phyloP scores from a whole-genome alignment of 2,797 vertebrate genomes.

The Mus minutoides region DNA sequence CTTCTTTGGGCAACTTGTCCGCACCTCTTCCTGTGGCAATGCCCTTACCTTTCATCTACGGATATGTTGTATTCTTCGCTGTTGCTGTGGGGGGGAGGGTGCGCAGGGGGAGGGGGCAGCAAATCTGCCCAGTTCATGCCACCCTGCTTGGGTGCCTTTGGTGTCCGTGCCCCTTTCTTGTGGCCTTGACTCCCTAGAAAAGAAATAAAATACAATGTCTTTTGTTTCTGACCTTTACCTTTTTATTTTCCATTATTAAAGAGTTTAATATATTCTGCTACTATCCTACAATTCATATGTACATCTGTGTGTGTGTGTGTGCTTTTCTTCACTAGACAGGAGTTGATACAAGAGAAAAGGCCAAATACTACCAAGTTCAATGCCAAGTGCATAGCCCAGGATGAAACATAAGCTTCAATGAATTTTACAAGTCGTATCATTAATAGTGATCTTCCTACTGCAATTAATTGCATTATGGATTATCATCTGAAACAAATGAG shows the following conservation, averaged over 20 bases:
- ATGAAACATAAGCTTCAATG: constrained; percentile 81
- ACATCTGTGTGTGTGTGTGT: neutral
- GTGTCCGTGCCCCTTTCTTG: constrained; percentile 95
- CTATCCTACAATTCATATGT: neutral
- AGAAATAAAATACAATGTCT: constrained; percentile 66
- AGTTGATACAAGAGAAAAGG: constrained; percentile 55
- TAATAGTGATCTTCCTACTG: constrained; percentile 86
- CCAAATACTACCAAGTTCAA: constrained; percentile 65
- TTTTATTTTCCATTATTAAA: neutral
- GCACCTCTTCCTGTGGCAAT: neutral
- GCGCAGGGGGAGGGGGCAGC: constrained; percentile 96
- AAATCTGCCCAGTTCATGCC: constrained; percentile 99
- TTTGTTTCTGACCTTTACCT: constrained; percentile 9
- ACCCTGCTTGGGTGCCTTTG: constrained; percentile 95
- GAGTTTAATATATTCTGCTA: constrained; percentile 48
- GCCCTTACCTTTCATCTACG: constrained; percentile 93
- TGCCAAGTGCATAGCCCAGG: constrained; percentile 89
- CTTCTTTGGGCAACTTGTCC: neutral
- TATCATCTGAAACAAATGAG: constrained; percentile 94
- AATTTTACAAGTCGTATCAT: constrained; percentile 86
- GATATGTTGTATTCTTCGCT: constrained; percentile 94
- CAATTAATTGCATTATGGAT: constrained; percentile 94
- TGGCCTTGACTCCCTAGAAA: constrained; percentile 97
- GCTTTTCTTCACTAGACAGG: constrained; percentile 59
- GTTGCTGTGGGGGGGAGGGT: constrained; percentile 94